Evolutionary conservation across 2,113 vertebrate species (phyloP).

Genomic region (Collichthys lucidus): DNA sequence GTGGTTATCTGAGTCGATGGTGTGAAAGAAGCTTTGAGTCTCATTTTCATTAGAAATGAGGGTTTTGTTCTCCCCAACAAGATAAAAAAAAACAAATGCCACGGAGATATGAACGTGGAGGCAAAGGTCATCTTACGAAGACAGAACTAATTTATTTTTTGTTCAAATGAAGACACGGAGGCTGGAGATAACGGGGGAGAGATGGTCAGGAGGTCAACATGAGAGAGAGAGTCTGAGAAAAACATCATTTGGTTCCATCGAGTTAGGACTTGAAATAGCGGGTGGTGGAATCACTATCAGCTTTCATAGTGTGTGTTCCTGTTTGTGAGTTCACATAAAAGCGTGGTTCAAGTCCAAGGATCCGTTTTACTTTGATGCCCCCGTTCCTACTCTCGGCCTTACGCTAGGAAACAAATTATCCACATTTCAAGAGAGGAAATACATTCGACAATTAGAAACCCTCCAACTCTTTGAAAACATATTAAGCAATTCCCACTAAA

Average conservation of each 20-base stretch:
- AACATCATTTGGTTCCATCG: neutral
- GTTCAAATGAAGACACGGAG: neutral
- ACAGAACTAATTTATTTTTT: slow-evolving; percentile 14
- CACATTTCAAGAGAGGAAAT: neutral
- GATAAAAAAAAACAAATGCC: slow-evolving; percentile 21
- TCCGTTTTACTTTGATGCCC: slow-evolving; percentile 47
- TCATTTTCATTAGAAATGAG: slow-evolving; percentile 31
- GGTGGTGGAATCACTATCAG: neutral
- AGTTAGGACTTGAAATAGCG: slow-evolving; percentile 3
- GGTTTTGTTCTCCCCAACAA: neutral
- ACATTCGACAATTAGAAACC: neutral
- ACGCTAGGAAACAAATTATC: neutral
- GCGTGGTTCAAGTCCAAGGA: neutral
- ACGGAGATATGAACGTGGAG: slow-evolving; percentile 17
- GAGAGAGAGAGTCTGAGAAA: slow-evolving; percentile 19
- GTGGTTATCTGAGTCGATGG: slow-evolving; percentile 6
- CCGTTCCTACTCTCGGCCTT: neutral
- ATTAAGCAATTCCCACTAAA: slow-evolving; percentile 32
- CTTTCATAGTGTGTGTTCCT: slow-evolving; percentile 16
- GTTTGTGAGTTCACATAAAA: slow-evolving; percentile 42
- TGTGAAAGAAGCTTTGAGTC: slow-evolving; percentile 29
- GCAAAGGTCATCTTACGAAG: slow-evolving; percentile 47
- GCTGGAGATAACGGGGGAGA: neutral
- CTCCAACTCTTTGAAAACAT: slow-evolving; percentile 50
- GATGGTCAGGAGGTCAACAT: neutral